These are phyloP conservation scores for Crotalus viridis DNA, from an alignment of 2,113 vertebrate species.

Conservation along the genomic window DNA sequence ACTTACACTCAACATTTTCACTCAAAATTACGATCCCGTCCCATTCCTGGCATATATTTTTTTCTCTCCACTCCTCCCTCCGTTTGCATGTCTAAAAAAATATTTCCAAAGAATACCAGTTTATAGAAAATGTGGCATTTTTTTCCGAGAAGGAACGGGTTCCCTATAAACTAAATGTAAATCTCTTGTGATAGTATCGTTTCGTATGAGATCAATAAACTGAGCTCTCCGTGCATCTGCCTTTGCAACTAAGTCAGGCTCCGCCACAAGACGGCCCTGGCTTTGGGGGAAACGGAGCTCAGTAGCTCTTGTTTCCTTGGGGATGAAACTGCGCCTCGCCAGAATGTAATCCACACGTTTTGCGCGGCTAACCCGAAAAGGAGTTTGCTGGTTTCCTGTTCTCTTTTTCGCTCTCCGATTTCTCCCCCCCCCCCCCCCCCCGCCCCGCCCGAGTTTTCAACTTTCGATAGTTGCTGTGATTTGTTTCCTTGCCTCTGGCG, in stretches of 20 bases:
- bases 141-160: background rate
- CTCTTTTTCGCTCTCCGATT: background rate
- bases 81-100: background rate
- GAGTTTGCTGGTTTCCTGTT: background rate
- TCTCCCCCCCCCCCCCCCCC: fast-evolving
- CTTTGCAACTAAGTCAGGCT: background rate
- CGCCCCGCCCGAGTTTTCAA: background rate
- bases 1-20: background rate
- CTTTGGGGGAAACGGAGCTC: background rate
- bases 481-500: background rate
- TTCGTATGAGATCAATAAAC: background rate
- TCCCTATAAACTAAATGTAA: too few species aligned
- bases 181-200: background rate
- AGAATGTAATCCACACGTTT: background rate
- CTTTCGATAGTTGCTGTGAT: background rate
- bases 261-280: background rate
- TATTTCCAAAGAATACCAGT: background rate
- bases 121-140: background rate
- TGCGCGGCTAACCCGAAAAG: background rate
- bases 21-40: background rate
- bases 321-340: background rate
- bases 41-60: background rate
- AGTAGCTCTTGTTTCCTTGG: background rate
- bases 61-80: too few species aligned
- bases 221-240: background rate